Evolutionary conservation across 2,797 vertebrate genomes (phyloP).

Genomic region (Pachyuromys duprasi): DNA sequence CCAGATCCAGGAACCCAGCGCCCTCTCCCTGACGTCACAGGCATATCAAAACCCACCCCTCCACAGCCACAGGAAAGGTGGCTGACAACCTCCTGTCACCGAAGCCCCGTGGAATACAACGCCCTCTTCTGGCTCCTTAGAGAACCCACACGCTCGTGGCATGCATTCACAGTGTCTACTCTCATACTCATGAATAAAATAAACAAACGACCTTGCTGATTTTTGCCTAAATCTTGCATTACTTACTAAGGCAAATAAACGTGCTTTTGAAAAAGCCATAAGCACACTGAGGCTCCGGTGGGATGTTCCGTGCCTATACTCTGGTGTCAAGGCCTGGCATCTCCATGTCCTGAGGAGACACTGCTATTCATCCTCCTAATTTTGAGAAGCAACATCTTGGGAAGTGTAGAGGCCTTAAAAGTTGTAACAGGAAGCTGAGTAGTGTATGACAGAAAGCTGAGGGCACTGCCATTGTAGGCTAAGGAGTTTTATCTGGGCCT

Average conservation of each 20-base stretch:
- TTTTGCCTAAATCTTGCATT: not conserved
- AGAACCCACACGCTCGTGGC: not conserved
- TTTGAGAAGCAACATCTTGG: not conserved
- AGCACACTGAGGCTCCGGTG: not conserved
- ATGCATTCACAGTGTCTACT: not conserved
- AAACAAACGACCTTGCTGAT: not conserved
- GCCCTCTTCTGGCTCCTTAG: not conserved
- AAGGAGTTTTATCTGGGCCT: not conserved
- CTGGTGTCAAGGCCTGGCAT: not conserved
- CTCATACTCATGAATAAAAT: not conserved
- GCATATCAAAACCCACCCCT: not conserved
- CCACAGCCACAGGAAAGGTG: not conserved
- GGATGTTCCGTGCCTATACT: not conserved
- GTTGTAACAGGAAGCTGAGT: not conserved
- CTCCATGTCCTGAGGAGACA: not conserved
- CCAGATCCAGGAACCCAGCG: not conserved
- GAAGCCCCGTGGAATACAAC: not conserved
- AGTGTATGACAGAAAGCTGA: not conserved
- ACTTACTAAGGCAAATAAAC: not conserved
- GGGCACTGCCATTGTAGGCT: not conserved
- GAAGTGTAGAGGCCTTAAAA: not conserved
- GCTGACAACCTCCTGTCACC: not conserved
- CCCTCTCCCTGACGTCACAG: not conserved
- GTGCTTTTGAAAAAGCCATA: not conserved
- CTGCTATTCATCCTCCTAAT: not conserved